Base-by-base conservation (phyloP, 2,797 vertebrate species). In the Carapus acus region DNA sequence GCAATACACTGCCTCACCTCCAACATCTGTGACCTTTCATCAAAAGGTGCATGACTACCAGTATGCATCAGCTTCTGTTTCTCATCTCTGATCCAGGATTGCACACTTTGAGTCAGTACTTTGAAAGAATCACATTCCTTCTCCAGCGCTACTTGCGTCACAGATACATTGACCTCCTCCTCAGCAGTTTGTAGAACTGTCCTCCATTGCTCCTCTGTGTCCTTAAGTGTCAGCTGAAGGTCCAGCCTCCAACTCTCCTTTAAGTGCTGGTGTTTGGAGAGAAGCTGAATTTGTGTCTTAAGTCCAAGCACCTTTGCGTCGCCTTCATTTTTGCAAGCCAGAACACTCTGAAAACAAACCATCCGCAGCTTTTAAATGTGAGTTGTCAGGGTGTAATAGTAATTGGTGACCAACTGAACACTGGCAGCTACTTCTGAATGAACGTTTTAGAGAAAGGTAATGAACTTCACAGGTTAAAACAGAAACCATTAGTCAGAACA, bases 21-120 rank as follows among this genome's bases (percentile, higher is more conserved):
- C 41, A 83, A 75, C 15, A 72, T 80, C 54, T 80, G 67, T 8
- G 84, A 72, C 65, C 74, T 83, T 67, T 93, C 75, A 0, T 90
- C 84, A 42, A 84, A 61, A 1, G 76, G 80, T 38, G 76, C 62
- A 0, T 71, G 71, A 54, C 76, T 65, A 9, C 70, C 76, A 38
- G 88, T 43, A 19, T 76, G 74, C 69, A 75, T 42, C 50, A 93
- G 71, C 24, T 80, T 83, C 48, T 89, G 83, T 63, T 84, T 84
- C n/a, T 87, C 87, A 36, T 83, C 86, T 54, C 56, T 79, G 53
- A 94, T 85, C 84, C 90, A 94, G 16, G 70, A 77, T 69, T 83
- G 82, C n/a, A 85, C 58, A 11, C 67, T 75, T 34, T 80, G 81
- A 21, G 53, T 82, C 55, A 88, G 79, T 60, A 27, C 59, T 18